A percentile compares a stretch with the other conserved stretches of the same genome.
phyloP scores from a whole-genome alignment of 2,113 vertebrate species.

The Lophotis ruficrista region DNA sequence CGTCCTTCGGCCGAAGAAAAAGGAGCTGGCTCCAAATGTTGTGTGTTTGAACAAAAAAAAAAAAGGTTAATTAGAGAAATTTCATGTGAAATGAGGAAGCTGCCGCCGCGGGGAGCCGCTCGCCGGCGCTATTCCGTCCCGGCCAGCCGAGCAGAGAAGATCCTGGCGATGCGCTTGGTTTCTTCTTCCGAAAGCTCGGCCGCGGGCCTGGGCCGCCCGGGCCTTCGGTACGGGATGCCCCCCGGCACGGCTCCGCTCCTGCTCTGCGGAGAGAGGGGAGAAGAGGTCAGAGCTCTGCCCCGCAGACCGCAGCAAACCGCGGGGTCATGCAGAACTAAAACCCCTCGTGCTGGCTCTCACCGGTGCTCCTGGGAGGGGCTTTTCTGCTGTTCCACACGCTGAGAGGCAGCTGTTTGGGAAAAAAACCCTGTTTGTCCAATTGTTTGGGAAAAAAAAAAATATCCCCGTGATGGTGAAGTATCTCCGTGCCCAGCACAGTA shows the following conservation, averaged over 20 bases:
- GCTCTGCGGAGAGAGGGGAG: constrained; percentile 25
- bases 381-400: accelerated
- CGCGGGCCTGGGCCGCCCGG: constrained; percentile 43
- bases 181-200: constrained; percentile 76
- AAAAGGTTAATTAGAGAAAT: background rate
- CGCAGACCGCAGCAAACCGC: accelerated
- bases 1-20: background rate
- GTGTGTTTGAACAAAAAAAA: background rate
- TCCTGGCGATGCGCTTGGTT: constrained; percentile 85
- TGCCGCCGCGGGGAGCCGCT: accelerated
- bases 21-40: background rate
- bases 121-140: background rate
- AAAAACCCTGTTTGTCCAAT: background rate
- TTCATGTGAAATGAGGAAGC: background rate
- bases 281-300: background rate
- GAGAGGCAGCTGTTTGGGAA: background rate
- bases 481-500: background rate
- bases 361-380: accelerated
- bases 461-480: accelerated
- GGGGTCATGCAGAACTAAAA: accelerated
- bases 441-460: background rate
- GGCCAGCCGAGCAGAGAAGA: constrained; percentile 84
- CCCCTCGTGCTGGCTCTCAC: accelerated
- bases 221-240: constrained; percentile 32
- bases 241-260: background rate